These are phyloP conservation scores for Naso thynnoides DNA, from an alignment of 2,797 vertebrate genomes.

Conservation along the genomic window DNA sequence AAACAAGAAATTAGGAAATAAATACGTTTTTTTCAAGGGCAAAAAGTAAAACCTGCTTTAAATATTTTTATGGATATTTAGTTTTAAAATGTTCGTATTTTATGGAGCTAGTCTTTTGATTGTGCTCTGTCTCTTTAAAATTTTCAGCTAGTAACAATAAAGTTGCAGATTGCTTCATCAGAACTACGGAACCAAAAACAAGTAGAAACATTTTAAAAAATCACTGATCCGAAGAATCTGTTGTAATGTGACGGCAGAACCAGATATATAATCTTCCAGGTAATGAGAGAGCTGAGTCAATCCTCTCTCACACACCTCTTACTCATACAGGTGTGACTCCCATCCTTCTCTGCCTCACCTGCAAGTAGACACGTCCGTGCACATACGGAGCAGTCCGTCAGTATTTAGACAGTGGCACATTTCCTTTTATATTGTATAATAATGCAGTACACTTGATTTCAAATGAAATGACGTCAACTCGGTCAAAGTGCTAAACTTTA, in stretches of 20 bases:
- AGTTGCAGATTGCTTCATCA: neutral
- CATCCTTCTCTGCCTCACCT: conserved; percentile 15
- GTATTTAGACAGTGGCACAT: neutral
- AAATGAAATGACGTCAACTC: neutral
- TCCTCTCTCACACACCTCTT: conserved; percentile 42
- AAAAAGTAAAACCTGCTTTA: neutral
- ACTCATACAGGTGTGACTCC: conserved; percentile 48
- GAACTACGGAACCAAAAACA: too few species aligned
- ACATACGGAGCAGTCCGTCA: conserved; percentile 1
- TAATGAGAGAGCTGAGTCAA: conserved; percentile 40
- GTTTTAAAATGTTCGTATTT: neutral
- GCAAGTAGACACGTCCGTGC: conserved; percentile 26
- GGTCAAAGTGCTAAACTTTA: neutral
- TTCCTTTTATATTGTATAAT: neutral
- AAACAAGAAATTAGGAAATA: too few species aligned
- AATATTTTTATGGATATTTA: neutral
- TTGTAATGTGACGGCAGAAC: conserved; percentile 9
- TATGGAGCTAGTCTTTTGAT: too few species aligned
- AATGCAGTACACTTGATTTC: neutral
- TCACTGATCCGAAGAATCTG: neutral
- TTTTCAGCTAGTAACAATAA: too few species aligned
- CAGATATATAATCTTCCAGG: neutral
- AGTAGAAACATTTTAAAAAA: neutral
- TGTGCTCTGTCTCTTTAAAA: too few species aligned
- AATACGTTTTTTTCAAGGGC: too few species aligned